phyloP scores from a whole-genome alignment of 2,797 vertebrate species.

The Caiman crocodilus region DNA sequence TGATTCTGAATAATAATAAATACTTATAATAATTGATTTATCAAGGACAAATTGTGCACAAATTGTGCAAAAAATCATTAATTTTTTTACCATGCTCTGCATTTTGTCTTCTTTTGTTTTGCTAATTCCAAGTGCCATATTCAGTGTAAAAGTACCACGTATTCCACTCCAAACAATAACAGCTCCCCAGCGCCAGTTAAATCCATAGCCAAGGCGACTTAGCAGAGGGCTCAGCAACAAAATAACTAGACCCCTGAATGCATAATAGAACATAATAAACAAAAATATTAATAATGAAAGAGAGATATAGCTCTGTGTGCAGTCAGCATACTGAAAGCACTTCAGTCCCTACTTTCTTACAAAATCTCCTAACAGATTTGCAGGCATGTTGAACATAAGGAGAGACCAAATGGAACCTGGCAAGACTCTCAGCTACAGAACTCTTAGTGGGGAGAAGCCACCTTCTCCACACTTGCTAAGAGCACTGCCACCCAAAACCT shows the following conservation, averaged over 20 bases:
- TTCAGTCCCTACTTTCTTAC: background rate
- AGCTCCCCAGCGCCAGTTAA: conserved; percentile 74
- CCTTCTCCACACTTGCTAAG: background rate
- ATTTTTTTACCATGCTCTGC: background rate
- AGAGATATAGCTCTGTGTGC: background rate
- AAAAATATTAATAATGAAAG: background rate
- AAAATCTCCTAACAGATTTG: background rate
- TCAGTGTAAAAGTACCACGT: conserved; percentile 71
- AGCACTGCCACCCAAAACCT: background rate
- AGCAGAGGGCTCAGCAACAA: conserved; percentile 71
- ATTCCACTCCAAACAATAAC: conserved; percentile 74
- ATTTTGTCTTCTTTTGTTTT: background rate
- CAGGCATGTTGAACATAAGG: background rate
- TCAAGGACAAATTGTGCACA: background rate
- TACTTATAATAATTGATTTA: background rate
- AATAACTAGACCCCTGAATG: conserved; percentile 70
- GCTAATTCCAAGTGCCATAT: conserved; percentile 61
- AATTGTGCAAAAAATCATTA: background rate
- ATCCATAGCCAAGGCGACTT: conserved; percentile 67
- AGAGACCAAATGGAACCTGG: background rate
- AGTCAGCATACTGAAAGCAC: background rate
- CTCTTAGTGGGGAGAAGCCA: background rate
- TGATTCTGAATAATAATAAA: background rate
- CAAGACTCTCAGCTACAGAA: background rate
- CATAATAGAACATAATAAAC: background rate